Evolutionary conservation across 2,797 vertebrate genomes (phyloP).

Genomic region (Danio aesculapii): DNA sequence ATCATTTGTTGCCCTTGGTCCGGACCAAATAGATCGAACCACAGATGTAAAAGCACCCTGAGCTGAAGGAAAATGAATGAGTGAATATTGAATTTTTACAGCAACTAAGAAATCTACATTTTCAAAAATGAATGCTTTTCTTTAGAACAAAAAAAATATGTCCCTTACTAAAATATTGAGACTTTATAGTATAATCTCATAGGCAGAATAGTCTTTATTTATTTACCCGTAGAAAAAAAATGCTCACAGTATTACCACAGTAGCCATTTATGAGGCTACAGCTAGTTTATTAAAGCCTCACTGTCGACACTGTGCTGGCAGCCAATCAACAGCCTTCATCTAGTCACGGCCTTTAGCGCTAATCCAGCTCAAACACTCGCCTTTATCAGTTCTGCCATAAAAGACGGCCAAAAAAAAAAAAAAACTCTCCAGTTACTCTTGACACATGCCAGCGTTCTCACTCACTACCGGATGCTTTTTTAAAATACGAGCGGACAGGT

Average conservation of each 20-base stretch:
- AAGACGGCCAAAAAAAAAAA: constrained; percentile 16
- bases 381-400: constrained; percentile 25
- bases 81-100: too few relatives aligned
- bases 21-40: too few relatives aligned
- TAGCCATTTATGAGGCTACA: not conserved
- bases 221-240: not conserved
- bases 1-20: too few relatives aligned
- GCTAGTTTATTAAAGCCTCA: constrained; percentile 16
- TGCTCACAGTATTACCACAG: not conserved
- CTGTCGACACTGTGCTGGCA: not conserved
- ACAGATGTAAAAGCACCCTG: too few relatives aligned
- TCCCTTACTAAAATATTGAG: not conserved
- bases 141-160: not conserved
- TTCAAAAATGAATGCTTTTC: not conserved
- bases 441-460: constrained; percentile 48
- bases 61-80: too few relatives aligned
- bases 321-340: constrained; percentile 43
- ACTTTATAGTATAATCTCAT: not conserved
- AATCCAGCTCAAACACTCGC: constrained; percentile 42
- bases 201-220: not conserved
- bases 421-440: constrained; percentile 44
- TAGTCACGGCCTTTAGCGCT: constrained; percentile 27
- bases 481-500: constrained; percentile 42
- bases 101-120: too few relatives aligned
- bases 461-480: constrained; percentile 56